A percentile compares a stretch with the other conserved stretches of the same genome.
Evolutionary conservation across 1,140 invertebrate species (phyloP).

Genomic region (Anoplolepis gracilipes): DNA sequence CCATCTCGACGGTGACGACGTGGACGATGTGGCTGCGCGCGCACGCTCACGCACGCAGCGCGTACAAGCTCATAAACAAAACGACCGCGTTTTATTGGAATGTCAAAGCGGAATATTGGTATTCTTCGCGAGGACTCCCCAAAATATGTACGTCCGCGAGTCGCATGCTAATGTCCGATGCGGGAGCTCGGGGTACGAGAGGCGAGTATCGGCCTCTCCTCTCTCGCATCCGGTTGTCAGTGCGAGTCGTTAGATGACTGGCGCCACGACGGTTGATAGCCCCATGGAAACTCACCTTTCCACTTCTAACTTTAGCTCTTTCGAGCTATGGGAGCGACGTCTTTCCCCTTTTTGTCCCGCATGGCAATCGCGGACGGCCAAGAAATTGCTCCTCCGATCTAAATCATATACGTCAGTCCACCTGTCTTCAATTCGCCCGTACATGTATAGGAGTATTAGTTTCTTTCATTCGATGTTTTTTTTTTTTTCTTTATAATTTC

Average conservation of each 20-base stretch:
- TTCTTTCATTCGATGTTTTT: neutral
- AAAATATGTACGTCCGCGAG: slow-evolving; percentile 85
- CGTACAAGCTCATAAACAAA: slow-evolving; percentile 86
- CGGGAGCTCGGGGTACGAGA: slow-evolving; percentile 74
- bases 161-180: slow-evolving; percentile 84
- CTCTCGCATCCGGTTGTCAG: slow-evolving; percentile 85
- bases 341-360: neutral
- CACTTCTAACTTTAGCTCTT: slow-evolving; percentile 55
- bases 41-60: slow-evolving; percentile 17
- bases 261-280: slow-evolving; percentile 67
- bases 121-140: slow-evolving; percentile 84
- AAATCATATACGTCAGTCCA: neutral
- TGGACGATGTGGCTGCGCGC: slow-evolving; percentile 23
- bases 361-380: slow-evolving; percentile 13
- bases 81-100: slow-evolving; percentile 86
- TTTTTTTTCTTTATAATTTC: neutral
- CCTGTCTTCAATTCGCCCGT: neutral
- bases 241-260: slow-evolving; percentile 81
- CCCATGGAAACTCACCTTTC: slow-evolving; percentile 66
- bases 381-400: neutral
- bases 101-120: slow-evolving; percentile 86
- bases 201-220: slow-evolving; percentile 77
- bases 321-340: slow-evolving; percentile 1
- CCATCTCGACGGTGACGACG: slow-evolving; percentile 50
- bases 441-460: too few species aligned